Conservation (phyloP, 2,797 vertebrate genomes). For the Falco peregrinus region DNA sequence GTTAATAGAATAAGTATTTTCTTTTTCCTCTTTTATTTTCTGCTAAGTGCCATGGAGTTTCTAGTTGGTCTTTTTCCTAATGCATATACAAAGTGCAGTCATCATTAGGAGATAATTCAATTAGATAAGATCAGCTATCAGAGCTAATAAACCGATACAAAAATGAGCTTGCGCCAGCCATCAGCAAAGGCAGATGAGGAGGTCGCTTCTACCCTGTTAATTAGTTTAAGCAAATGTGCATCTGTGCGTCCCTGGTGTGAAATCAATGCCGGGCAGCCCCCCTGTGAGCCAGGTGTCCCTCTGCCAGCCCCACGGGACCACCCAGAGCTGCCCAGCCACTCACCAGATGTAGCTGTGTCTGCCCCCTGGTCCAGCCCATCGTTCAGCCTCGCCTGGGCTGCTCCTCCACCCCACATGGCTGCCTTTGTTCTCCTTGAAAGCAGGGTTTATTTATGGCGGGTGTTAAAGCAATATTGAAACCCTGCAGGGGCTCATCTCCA, state of each 20-base stretch:
- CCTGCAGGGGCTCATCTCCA: not conserved
- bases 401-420: not conserved
- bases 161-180: not conserved
- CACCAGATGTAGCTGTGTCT: not conserved
- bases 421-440: not conserved
- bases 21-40: not conserved
- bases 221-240: not conserved
- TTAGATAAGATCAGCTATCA: conserved; percentile 19
- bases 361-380: not conserved
- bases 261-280: not conserved
- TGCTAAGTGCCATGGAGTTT: not conserved
- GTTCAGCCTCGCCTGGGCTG: not conserved
- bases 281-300: not conserved
- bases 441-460: not conserved
- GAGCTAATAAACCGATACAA: not conserved
- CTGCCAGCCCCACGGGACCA: not conserved
- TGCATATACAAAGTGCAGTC: not conserved
- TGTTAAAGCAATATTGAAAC: not conserved
- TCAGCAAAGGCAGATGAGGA: not conserved
- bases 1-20: not conserved
- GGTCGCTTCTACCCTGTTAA: not conserved
- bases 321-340: not conserved
- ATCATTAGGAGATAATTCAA: conserved; percentile 18
- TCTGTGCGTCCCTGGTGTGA: not conserved
- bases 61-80: not conserved